Evolutionary conservation across 2,888 invertebrate species (phyloP).

Genomic region (Limnephilus marmoratus): DNA sequence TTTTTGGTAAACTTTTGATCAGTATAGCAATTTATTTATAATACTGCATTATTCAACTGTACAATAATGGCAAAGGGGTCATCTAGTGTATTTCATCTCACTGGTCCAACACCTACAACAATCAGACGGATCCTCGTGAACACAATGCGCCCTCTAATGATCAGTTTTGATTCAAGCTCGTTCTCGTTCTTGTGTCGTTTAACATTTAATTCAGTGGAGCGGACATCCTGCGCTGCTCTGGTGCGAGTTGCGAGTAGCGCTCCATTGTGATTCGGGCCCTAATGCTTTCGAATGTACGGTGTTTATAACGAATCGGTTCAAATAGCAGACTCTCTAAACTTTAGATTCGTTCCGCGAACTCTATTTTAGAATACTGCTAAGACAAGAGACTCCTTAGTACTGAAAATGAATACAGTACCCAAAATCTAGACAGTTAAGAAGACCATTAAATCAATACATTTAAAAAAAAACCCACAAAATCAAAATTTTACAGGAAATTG

Average conservation of each 20-base stretch:
- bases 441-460: too few species aligned
- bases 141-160: slow-evolving; percentile 34
- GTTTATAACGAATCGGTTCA: not conserved
- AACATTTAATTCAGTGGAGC: slow-evolving; percentile 41
- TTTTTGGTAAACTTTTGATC: too few species aligned
- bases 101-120: not conserved
- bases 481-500: too few species aligned
- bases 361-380: not conserved
- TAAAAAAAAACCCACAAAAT: too few species aligned
- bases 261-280: slow-evolving; percentile 18
- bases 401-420: not conserved
- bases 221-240: slow-evolving; percentile 33
- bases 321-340: not conserved
- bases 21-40: too few species aligned
- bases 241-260: not conserved
- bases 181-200: slow-evolving; percentile 24
- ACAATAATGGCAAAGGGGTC: not conserved
- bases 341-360: not conserved
- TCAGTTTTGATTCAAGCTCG: slow-evolving; percentile 39
- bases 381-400: not conserved
- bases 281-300: not conserved
- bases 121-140: not conserved
- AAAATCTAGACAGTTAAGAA: not conserved
- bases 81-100: not conserved
- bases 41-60: too few species aligned